Evolutionary conservation across 2,888 invertebrate genomes (phyloP).

Genomic region (Drosophila fulvimacula): DNA sequence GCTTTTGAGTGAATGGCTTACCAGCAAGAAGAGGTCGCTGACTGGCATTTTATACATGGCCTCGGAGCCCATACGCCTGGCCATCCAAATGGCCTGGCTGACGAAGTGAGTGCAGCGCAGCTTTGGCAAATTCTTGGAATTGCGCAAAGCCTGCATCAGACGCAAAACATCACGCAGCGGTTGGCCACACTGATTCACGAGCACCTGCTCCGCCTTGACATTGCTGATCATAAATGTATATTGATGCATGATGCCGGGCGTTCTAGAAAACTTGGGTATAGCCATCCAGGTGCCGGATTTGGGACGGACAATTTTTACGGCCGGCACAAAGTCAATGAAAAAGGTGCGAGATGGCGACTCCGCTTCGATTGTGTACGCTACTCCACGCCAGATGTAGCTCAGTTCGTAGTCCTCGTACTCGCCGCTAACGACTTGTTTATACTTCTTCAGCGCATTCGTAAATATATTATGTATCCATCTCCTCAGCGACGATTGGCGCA

Average conservation of each 20-base stretch:
- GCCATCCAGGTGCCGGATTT: constrained; percentile 48
- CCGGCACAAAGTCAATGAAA: constrained; percentile 71
- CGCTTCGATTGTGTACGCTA: constrained; percentile 61
- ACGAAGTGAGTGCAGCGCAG: constrained; percentile 43
- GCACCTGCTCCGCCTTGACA: background rate
- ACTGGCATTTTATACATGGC: constrained; percentile 1
- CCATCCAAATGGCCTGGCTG: constrained; percentile 31
- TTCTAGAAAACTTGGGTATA: constrained; percentile 56
- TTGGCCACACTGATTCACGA: constrained; percentile 25
- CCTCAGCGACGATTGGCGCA: constrained; percentile 24
- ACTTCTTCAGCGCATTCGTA: background rate
- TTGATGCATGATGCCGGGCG: background rate
- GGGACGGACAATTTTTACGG: constrained; percentile 43
- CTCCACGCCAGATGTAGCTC: constrained; percentile 38
- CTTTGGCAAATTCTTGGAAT: constrained; percentile 24
- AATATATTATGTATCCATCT: constrained; percentile 44
- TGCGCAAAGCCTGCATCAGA: constrained; percentile 42
- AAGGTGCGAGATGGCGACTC: constrained; percentile 30
- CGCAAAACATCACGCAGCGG: constrained; percentile 42
- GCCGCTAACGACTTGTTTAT: constrained; percentile 1
- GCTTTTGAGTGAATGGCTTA: background rate
- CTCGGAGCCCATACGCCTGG: background rate
- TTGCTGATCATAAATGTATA: constrained; percentile 48
- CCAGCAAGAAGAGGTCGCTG: constrained; percentile 18
- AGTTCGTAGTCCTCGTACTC: constrained; percentile 35